Percentiles rank a stretch among this genome's conserved stretches.
phyloP scores from a whole-genome alignment of 2,797 vertebrate species.

The Lepus oiostolus region DNA sequence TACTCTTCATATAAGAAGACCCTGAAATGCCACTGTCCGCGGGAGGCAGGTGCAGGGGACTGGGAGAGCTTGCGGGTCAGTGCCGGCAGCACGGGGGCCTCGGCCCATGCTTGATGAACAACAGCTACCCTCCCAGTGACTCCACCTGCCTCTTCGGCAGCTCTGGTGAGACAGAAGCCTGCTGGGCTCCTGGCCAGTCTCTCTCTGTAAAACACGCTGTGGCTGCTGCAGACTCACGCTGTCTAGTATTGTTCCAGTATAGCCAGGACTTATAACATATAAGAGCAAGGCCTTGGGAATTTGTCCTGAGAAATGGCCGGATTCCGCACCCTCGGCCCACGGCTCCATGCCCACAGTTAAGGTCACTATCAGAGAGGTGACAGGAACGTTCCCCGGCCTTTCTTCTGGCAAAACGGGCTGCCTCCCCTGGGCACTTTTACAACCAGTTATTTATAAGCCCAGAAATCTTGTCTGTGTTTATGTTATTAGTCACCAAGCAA shows the following conservation, averaged over 20 bases:
- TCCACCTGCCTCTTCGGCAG: not conserved
- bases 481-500: conserved; percentile 85
- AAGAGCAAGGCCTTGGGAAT: conserved; percentile 61
- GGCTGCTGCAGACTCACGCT: not conserved
- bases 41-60: not conserved
- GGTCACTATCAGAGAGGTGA: conserved; percentile 34
- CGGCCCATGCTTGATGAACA: not conserved
- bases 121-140: not conserved
- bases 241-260: conserved; percentile 29
- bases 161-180: conserved; percentile 24
- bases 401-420: conserved; percentile 68
- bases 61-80: not conserved
- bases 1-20: too few relatives aligned
- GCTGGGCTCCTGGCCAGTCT: not conserved
- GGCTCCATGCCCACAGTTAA: not conserved
- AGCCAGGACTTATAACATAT: not conserved
- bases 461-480: conserved; percentile 84
- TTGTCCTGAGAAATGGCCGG: not conserved
- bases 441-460: conserved; percentile 83
- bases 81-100: not conserved
- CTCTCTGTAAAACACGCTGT: not conserved
- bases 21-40: not conserved
- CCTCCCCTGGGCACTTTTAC: conserved; percentile 75
- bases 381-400: conserved; percentile 30
- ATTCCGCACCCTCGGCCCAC: not conserved